Evolutionary conservation across 2,113 vertebrate species (phyloP).

Genomic region (Neolamprologus cancellatus): DNA sequence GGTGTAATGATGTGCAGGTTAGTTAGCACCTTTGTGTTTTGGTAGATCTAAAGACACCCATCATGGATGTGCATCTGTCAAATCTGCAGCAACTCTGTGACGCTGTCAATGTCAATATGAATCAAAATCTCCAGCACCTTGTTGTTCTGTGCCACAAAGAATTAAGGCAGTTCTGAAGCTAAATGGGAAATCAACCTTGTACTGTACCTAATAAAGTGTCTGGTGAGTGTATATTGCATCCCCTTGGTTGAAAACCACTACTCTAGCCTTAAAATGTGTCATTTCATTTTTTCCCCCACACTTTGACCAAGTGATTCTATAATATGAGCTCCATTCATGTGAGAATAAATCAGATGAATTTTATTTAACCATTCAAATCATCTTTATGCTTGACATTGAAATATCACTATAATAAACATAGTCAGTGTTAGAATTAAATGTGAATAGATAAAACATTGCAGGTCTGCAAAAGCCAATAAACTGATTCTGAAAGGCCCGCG

Average conservation of each 20-base stretch:
- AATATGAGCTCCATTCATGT: not conserved
- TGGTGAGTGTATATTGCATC: not conserved
- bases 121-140: not conserved
- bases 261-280: not conserved
- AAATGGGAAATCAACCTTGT: not conserved
- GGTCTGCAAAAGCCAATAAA: conserved; percentile 32
- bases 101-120: not conserved
- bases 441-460: conserved; percentile 31
- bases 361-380: not conserved
- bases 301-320: not conserved
- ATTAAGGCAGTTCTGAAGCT: not conserved
- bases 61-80: not conserved
- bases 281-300: not conserved
- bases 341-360: conserved; percentile 11
- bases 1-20: not conserved
- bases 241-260: not conserved
- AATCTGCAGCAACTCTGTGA: not conserved
- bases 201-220: not conserved
- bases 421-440: not conserved
- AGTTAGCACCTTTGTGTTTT: not conserved
- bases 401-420: conserved; percentile 31
- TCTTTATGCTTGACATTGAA: conserved; percentile 7
- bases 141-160: not conserved
- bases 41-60: not conserved
- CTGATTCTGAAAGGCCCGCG: not conserved